These are phyloP conservation scores for Suillia variegata DNA, from an alignment of 2,888 invertebrate genomes.

Conservation along the genomic window DNA sequence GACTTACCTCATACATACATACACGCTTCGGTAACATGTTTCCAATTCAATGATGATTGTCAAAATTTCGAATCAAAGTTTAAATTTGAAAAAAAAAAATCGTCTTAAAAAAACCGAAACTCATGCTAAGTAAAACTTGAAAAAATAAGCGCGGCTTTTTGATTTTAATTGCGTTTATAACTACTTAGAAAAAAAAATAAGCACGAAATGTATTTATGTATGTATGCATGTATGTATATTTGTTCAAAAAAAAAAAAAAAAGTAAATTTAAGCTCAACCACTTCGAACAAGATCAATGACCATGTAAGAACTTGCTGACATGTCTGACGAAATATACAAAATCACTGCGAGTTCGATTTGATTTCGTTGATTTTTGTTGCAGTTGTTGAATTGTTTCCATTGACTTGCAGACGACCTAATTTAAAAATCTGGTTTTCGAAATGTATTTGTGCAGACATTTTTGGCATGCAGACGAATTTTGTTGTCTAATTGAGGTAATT, in stretches of 20 bases:
- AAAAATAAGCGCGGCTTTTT: neutral
- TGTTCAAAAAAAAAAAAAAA: neutral
- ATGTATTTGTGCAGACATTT: too few species aligned
- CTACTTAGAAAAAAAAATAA: neutral
- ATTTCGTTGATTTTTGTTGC: neutral
- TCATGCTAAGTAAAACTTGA: too few species aligned
- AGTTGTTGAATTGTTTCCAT: neutral
- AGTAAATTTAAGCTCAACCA: neutral
- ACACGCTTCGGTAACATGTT: too few species aligned
- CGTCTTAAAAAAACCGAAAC: too few species aligned
- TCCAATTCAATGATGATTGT: too few species aligned
- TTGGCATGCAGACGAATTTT: too few species aligned
- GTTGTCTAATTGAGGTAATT: too few species aligned
- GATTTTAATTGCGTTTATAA: constrained; percentile 16
- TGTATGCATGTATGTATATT: too few species aligned
- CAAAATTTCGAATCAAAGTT: too few species aligned
- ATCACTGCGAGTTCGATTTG: neutral
- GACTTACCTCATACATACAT: too few species aligned
- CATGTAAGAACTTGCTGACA: constrained; percentile 14
- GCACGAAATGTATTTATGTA: neutral
- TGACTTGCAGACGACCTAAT: neutral
- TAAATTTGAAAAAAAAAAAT: too few species aligned
- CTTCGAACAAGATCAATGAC: constrained; percentile 15
- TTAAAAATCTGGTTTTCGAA: too few species aligned
- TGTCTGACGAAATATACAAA: neutral